Conservation (phyloP, 2,797 vertebrate species). For the Gymnoscopelus braueri region DNA sequence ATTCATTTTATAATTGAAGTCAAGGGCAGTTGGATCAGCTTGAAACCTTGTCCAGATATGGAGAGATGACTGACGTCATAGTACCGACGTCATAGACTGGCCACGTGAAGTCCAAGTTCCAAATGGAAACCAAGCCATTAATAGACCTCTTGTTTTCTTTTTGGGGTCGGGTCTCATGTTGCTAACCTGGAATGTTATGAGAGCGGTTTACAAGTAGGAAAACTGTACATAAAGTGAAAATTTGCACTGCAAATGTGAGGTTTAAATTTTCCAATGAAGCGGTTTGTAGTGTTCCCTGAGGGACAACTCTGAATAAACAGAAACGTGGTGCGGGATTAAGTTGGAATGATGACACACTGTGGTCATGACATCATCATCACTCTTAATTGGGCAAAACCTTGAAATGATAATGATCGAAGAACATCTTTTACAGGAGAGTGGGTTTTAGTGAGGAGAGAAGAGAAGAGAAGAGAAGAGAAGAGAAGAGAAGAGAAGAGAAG, state of each 20-base stretch:
- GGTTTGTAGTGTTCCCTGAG: conserved; percentile 12
- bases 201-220: conserved; percentile 31
- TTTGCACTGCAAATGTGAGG: conserved; percentile 2
- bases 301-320: conserved; percentile 3
- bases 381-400: background rate
- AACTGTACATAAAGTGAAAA: conserved; percentile 7
- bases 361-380: conserved; percentile 6
- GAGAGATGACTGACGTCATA: too few relatives aligned
- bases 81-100: too few relatives aligned
- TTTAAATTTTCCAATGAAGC: conserved; percentile 29
- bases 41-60: too few relatives aligned
- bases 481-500: conserved; percentile 1
- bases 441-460: background rate
- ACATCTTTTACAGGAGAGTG: background rate
- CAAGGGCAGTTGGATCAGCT: too few relatives aligned
- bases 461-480: background rate
- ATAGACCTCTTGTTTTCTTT: conserved; percentile 4
- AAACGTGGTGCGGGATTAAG: background rate
- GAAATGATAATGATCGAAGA: background rate
- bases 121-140: background rate
- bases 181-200: conserved; percentile 33
- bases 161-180: conserved; percentile 9
- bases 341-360: conserved; percentile 10
- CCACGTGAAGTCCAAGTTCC: too few relatives aligned
- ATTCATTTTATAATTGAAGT: too few relatives aligned